Percentiles rank a stretch among this genome's conserved stretches.
Evolutionary conservation across 1,140 invertebrate genomes (phyloP).

Genomic region (Bombus confusus): DNA sequence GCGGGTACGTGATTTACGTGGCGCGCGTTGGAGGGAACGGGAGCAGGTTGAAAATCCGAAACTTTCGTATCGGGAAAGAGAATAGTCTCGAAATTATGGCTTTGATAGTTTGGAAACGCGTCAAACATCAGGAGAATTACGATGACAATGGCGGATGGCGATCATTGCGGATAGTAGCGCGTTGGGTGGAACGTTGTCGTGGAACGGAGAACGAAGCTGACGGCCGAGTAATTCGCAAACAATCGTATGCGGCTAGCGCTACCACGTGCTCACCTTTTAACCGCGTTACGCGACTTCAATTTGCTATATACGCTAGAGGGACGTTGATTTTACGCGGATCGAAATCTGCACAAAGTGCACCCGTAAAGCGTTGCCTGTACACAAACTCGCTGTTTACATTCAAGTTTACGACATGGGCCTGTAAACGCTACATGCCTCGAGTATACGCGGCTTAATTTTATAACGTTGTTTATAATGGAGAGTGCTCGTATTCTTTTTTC

Average conservation of each 20-base stretch:
- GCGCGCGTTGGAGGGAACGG: too few species aligned
- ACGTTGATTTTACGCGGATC: slow-evolving; percentile 33
- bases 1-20: not conserved
- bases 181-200: not conserved
- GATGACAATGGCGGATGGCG: not conserved
- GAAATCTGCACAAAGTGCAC: slow-evolving; percentile 16
- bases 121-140: not conserved
- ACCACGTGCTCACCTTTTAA: slow-evolving; percentile 19
- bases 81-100: not conserved
- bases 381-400: slow-evolving; percentile 18
- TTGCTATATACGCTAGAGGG: not conserved
- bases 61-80: not conserved
- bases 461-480: slow-evolving; percentile 21
- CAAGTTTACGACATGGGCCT: slow-evolving; percentile 28
- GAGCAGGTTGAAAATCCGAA: not conserved
- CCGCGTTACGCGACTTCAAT: slow-evolving; percentile 36
- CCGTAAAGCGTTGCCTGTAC: slow-evolving; percentile 1
- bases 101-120: not conserved
- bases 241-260: slow-evolving; percentile 3
- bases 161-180: not conserved
- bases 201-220: slow-evolving; percentile 17
- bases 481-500: too few species aligned
- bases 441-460: slow-evolving; percentile 2
- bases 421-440: not conserved
- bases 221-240: slow-evolving; percentile 37